Percentiles rank a stretch among this genome's conserved stretches.
Conservation (phyloP, 2,113 vertebrate genomes). For the Heterochromis multidens region DNA sequence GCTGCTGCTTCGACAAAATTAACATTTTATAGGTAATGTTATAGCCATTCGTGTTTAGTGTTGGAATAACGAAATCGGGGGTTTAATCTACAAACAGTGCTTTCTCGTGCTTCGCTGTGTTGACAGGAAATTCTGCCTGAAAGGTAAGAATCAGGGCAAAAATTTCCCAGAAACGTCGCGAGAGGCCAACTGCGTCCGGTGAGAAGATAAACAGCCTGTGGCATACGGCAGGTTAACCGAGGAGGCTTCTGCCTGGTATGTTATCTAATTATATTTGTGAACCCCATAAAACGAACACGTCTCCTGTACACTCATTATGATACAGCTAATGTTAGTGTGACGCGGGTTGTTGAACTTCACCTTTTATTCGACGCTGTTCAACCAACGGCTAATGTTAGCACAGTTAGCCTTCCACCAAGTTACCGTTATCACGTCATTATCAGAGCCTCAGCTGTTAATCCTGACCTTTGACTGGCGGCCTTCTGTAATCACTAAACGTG, state of each 20-base stretch:
- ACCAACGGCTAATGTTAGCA: neutral
- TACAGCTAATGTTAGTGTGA: neutral
- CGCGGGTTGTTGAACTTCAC: neutral
- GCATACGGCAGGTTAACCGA: neutral
- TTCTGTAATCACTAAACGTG: neutral
- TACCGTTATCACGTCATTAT: neutral
- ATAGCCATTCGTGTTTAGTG: rapidly evolving
- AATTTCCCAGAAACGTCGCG: rapidly evolving
- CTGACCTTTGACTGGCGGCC: neutral
- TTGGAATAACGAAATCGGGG: rapidly evolving
- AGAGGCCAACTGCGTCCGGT: conserved; percentile 51
- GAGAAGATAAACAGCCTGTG: neutral
- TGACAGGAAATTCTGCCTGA: neutral
- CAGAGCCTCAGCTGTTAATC: neutral
- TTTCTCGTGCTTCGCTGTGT: rapidly evolving
- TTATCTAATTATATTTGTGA: neutral
- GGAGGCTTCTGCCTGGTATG: neutral
- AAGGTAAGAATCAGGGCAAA: rapidly evolving
- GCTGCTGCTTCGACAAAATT: neutral
- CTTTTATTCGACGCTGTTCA: neutral
- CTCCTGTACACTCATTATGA: too few species aligned
- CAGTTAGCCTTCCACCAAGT: neutral
- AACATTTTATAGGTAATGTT: neutral
- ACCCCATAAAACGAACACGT: neutral
- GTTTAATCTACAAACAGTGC: neutral